These are phyloP conservation scores for Emydura subglobosa DNA, from an alignment of 2,113 vertebrate genomes.

Conservation along the genomic window DNA sequence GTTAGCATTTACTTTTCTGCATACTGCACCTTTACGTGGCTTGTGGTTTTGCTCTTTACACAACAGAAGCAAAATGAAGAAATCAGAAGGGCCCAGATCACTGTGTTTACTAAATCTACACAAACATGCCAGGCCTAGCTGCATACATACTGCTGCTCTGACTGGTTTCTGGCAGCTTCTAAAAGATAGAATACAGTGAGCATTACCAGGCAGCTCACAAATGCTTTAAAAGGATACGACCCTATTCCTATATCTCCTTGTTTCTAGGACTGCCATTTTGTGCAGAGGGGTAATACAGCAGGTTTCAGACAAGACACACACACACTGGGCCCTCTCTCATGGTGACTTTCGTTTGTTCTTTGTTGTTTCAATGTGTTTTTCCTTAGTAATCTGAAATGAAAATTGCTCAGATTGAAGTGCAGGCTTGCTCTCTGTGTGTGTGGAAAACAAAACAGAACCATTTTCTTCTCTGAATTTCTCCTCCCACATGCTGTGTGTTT, in stretches of 20 bases:
- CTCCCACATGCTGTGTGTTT: not conserved
- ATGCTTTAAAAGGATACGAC: not conserved
- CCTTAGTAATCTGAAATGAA: not conserved
- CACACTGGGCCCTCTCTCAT: not conserved
- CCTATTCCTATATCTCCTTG: not conserved
- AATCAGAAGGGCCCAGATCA: accelerated
- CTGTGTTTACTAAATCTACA: not conserved
- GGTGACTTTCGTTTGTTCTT: not conserved
- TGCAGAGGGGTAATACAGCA: not conserved
- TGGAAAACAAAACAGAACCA: not conserved
- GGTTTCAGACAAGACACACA: not conserved
- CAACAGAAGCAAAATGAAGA: not conserved
- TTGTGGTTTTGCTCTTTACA: not conserved
- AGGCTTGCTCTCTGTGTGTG: not conserved
- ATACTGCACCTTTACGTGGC: not conserved
- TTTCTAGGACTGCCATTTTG: constrained; percentile 1
- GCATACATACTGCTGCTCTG: not conserved
- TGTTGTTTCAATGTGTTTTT: not conserved
- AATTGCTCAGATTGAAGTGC: not conserved
- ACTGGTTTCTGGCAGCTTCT: not conserved
- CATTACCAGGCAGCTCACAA: not conserved
- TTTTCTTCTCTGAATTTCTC: not conserved
- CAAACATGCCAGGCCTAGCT: not conserved
- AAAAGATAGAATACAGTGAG: not conserved
- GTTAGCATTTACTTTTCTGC: not conserved